Conservation (phyloP, 2,888 invertebrate genomes). For the Abrostola triplasia region DNA sequence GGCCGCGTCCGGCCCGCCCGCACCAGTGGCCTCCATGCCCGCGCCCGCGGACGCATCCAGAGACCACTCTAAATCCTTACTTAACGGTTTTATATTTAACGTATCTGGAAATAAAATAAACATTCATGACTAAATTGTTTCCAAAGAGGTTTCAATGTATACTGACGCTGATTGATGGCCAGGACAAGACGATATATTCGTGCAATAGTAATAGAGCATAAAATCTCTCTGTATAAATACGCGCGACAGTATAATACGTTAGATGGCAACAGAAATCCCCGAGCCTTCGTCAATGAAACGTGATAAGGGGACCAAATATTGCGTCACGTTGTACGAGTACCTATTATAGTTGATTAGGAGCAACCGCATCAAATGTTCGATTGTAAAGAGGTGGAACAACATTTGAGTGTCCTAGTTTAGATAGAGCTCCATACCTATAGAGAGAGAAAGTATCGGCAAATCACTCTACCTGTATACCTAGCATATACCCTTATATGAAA, state of each 20-base stretch:
- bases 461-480: too few species aligned
- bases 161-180: too few species aligned
- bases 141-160: background rate
- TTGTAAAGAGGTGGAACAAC: too few species aligned
- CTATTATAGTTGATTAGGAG: background rate
- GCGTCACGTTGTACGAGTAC: constrained; percentile 18
- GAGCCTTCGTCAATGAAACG: constrained; percentile 13
- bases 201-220: background rate
- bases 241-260: background rate
- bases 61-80: constrained; percentile 85
- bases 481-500: too few species aligned
- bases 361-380: too few species aligned
- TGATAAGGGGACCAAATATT: constrained; percentile 7
- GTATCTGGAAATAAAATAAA: constrained; percentile 70
- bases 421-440: too few species aligned
- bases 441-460: too few species aligned
- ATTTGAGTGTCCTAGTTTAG: too few species aligned
- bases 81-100: constrained; percentile 88
- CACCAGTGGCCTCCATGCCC: constrained; percentile 80
- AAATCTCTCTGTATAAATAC: background rate
- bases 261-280: background rate
- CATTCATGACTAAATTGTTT: background rate
- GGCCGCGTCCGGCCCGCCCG: constrained; percentile 71
- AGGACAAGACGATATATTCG: too few species aligned
- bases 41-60: constrained; percentile 78